Evolutionary conservation across 1,140 invertebrate genomes (phyloP).

Genomic region (Saccostrea echinata): DNA sequence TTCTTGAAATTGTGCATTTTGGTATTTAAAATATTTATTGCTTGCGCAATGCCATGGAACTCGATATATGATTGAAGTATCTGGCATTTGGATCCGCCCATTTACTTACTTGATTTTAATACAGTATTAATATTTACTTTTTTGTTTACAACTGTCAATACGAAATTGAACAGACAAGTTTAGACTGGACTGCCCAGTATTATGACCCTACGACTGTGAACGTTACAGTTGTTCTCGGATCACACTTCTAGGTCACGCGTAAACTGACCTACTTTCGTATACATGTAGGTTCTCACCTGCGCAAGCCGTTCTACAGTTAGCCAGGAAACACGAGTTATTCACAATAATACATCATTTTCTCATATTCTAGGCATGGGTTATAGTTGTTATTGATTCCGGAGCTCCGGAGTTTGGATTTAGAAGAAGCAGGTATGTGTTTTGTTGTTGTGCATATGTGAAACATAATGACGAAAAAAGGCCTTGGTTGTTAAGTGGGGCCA

Average conservation of each 20-base stretch:
- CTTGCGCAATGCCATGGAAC: no score
- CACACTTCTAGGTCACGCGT: neutral
- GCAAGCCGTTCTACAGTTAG: neutral
- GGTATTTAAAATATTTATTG: no score
- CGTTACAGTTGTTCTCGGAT: no score
- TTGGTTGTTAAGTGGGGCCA: neutral
- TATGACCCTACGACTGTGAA: no score
- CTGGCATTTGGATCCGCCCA: no score
- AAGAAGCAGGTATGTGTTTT: neutral
- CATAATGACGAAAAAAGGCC: constrained; percentile 10
- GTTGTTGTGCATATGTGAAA: neutral
- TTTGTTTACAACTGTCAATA: no score
- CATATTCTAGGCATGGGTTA: neutral
- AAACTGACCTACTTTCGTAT: neutral
- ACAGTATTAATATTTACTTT: no score
- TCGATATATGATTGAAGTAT: no score
- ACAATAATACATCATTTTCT: neutral
- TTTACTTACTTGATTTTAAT: no score
- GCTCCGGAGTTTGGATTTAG: neutral
- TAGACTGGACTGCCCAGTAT: no score
- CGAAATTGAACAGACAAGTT: no score
- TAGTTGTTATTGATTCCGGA: neutral
- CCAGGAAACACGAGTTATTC: neutral
- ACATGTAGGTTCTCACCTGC: neutral
- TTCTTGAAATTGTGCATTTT: no score